Evolutionary conservation across 1,140 invertebrate genomes (phyloP), one percentile per base, ranked within the genome.

Genomic region (Liolophura sinensis): DNA sequence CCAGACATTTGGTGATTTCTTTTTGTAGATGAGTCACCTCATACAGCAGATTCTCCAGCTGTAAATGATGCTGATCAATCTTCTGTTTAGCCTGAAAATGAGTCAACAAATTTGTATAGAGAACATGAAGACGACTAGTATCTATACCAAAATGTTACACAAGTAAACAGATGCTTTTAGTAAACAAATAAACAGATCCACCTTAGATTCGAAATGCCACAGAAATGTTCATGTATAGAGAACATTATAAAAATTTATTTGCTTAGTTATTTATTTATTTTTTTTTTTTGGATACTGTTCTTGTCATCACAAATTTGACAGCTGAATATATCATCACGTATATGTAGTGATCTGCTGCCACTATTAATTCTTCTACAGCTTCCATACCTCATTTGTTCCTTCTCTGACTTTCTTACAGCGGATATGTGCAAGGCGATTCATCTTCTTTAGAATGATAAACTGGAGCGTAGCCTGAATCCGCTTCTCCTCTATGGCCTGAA

Each of bases 31-130:
- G 94, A 80, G 93, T 91, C 15, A 93, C 91, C 88, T 98, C 96
- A 84, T 98, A 98, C 0, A 97, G 82, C n/a, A 98, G 86, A 86
- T 98, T 98, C 83, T 98, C 95, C 62, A 96, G 87, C 73, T 94
- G 92, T 24, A 98, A 84, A 86, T 97, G 93, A 73, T 91, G 91
- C 65, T 91, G 91, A 76, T 98, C 96, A 0, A 96, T 93, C 73
- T 91, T 91, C 73, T 91, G 90, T 82, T 96, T 96, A 63, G 92
- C 91, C 81, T 90, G 49, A 7, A 74, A 74, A 51, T 60, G 3
- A n/a, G 24, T 54, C 1, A 54, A 54, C 24, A 58, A 48, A 70
- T n/a, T 50, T n/a, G n/a, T n/a, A n/a, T n/a, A n/a, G n/a, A n/a
- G n/a, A n/a, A n/a, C n/a, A n/a, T n/a, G n/a, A n/a, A n/a, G n/a